Base-by-base conservation (phyloP, 1,140 invertebrate species). In the Sycophaga agraensis region DNA sequence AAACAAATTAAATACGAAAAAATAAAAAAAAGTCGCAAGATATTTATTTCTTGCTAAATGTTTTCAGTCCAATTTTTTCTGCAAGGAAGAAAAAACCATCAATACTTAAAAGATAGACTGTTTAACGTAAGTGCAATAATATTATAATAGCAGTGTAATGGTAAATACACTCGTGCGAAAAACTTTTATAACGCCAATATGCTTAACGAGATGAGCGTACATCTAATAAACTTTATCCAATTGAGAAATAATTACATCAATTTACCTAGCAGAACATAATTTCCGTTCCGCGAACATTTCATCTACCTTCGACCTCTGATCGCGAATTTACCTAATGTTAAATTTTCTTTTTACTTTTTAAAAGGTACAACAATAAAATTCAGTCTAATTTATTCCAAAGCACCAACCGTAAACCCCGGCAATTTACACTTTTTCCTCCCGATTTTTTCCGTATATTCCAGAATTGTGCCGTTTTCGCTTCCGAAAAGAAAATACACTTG, bases 321-420 rank as follows among this genome's bases (percentile, higher is more conserved):
- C 51, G n/a, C 34, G 19, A 45, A 56, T 39, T 54, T 37, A 3
- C 37, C 22, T 54, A 34, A 49, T 51, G 53, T 57, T 26, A 26
- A 45, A 31, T 57, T 65, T 37, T 43, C 19, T 49, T 21, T 58
- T 65, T 59, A 69, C 54, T 63, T 53, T 59, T 67, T 69, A 70
- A 66, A 77, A 75, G 54, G 66, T 76, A 76, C 68, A 76, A 78
- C 73, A 75, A 77, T 75, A 69, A 59, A 42, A 76, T 77, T 79
- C 77, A 79, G 75, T 78, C 76, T 79, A 77, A 79, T 78, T 70
- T 65, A 76, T 78, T 78, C 67, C 73, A 70, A 77, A 79, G 75
- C 75, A 79, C 76, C 77, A 79, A 76, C 76, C 68, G 67, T 68
- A 65, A 62, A 66, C 59, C 60, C 53, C 64, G 65, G 37, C 48